Conservation (phyloP, 2,797 vertebrate genomes). For the Furcifer pardalis region DNA sequence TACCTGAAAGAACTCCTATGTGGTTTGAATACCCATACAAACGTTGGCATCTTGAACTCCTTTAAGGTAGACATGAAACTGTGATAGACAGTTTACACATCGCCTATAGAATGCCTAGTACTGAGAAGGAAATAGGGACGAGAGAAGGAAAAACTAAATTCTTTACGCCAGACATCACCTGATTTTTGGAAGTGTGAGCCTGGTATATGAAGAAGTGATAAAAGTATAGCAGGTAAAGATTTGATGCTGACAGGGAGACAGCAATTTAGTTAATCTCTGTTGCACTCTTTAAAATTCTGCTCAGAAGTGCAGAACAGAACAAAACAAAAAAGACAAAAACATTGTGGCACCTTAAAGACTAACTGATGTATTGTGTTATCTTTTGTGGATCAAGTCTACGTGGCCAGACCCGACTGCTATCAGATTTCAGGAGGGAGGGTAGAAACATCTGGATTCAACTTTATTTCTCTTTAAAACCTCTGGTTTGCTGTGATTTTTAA, state of each 20-base stretch:
- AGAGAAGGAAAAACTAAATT: constrained; percentile 6
- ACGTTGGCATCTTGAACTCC: background rate
- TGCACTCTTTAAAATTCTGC: constrained; percentile 30
- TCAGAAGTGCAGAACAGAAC: no score
- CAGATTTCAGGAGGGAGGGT: background rate
- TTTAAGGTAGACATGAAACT: background rate
- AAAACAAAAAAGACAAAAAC: no score
- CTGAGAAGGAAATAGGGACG: constrained; percentile 17
- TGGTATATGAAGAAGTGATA: constrained; percentile 37
- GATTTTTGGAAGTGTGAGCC: constrained; percentile 41
- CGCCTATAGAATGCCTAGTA: constrained; percentile 39
- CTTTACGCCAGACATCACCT: constrained; percentile 48
- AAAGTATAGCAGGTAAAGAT: background rate
- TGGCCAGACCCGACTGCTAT: no score
- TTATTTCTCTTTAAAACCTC: background rate
- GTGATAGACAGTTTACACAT: background rate
- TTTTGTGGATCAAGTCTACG: no score
- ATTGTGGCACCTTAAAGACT: no score
- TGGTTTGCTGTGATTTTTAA: background rate
- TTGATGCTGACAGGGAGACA: constrained; percentile 49
- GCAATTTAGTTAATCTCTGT: constrained; percentile 52
- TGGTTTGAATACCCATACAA: background rate
- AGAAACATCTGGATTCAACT: background rate
- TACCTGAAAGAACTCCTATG: background rate
- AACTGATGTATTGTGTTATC: no score